These are phyloP conservation scores for Scaptomyza montana DNA, from an alignment of 1,140 invertebrate genomes.

Conservation along the genomic window DNA sequence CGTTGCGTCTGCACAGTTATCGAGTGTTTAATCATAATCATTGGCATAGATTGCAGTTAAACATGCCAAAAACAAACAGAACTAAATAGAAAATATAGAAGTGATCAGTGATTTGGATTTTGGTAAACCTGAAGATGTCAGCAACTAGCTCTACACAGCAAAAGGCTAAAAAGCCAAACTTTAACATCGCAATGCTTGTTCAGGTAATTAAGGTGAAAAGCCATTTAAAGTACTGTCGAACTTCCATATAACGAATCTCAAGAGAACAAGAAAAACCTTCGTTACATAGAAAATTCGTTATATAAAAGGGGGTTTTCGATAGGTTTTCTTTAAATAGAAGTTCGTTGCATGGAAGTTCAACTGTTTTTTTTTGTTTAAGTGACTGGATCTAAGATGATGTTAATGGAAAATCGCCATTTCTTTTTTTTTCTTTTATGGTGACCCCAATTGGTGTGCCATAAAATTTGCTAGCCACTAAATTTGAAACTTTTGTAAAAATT, in stretches of 20 bases:
- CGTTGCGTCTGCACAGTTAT: slow-evolving; percentile 52
- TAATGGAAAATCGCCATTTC: slow-evolving; percentile 19
- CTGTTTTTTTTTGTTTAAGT: neutral
- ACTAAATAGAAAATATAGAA: neutral
- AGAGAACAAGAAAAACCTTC: neutral
- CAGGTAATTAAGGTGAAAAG: slow-evolving; percentile 21
- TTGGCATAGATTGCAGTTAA: slow-evolving; percentile 15
- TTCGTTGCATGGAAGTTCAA: too few species aligned
- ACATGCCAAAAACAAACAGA: slow-evolving; percentile 1
- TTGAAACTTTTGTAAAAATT: slow-evolving; percentile 52
- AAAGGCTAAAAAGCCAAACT: slow-evolving; percentile 27
- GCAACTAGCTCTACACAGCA: neutral
- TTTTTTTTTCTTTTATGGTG: slow-evolving; percentile 29
- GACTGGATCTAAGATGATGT: neutral
- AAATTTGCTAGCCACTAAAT: slow-evolving; percentile 47
- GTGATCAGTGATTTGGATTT: neutral
- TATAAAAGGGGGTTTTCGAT: too few species aligned
- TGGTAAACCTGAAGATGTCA: slow-evolving; percentile 18
- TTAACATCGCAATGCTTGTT: slow-evolving; percentile 11
- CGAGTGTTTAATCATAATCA: slow-evolving; percentile 18
- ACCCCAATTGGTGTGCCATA: slow-evolving; percentile 63
- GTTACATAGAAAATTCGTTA: too few species aligned
- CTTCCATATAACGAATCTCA: too few species aligned
- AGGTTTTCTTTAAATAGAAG: too few species aligned
- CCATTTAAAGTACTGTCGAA: neutral